These are phyloP conservation scores for Meloe dianella DNA, from an alignment of 2,888 invertebrate species.

Conservation along the genomic window DNA sequence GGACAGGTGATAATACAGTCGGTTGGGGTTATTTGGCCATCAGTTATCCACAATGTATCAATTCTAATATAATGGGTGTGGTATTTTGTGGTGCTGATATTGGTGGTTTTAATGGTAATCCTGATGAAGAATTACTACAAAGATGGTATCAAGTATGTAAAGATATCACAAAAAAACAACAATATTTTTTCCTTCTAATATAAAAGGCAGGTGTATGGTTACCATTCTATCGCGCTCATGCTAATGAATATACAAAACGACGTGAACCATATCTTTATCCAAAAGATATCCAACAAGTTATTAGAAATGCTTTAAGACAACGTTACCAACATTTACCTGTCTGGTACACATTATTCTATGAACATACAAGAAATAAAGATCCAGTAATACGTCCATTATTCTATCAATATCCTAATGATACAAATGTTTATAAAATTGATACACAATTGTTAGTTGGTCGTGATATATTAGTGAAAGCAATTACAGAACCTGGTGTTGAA, in stretches of 20 bases:
- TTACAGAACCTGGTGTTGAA: conserved; percentile 16
- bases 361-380: conserved; percentile 79
- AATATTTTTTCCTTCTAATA: too few species aligned
- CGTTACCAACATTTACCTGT: conserved; percentile 87
- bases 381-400: conserved; percentile 90
- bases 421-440: conserved; percentile 78
- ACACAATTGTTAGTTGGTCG: conserved; percentile 71
- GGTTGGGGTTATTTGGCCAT: conserved; percentile 89
- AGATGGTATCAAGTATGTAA: conserved; percentile 70
- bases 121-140: conserved; percentile 84
- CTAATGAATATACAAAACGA: conserved; percentile 91
- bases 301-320: conserved; percentile 68
- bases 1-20: conserved; percentile 97
- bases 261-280: conserved; percentile 94
- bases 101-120: conserved; percentile 95
- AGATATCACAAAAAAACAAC: too few species aligned
- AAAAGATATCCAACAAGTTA: conserved; percentile 69
- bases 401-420: conserved; percentile 85
- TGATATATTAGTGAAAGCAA: conserved; percentile 20
- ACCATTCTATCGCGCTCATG: conserved; percentile 94
- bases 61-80: conserved; percentile 75
- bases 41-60: conserved; percentile 89
- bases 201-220: conserved; percentile 86
- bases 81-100: conserved; percentile 94
- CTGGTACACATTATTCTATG: conserved; percentile 90